Base-by-base conservation (phyloP, 2,113 vertebrate genomes). In the Paradoxurus hermaphroditus region DNA sequence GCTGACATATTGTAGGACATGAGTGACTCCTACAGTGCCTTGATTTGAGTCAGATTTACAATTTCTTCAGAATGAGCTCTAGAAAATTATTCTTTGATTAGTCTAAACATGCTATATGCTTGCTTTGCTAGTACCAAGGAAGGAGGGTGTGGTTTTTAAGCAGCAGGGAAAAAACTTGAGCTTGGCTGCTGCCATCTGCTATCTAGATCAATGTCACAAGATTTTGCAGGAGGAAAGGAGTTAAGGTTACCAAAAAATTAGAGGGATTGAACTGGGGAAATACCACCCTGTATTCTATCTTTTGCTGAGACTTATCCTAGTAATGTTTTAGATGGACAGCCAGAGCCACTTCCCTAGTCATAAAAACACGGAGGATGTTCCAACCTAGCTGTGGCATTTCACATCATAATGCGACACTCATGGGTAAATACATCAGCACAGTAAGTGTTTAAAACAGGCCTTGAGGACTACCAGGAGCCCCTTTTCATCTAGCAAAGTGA, bases 41-140 rank as follows among this genome's bases (percentile, higher is more conserved):
- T 83, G 27, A 53, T 83, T 84, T 70, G 34, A 77, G 34, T 59
- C 56, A 88, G 44, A 78, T 86, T 78, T 88, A 63, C 1, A 44
- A 31, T 87, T 95, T 91, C 62, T 72, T 84, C 13, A 56, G 62
- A 79, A 31, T 2, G 11, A 27, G 31, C 14, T 3, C 21, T 87
- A 31, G 31, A 62, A 88, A 83, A 91, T 94, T 68, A 63, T 39
- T 79, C 34, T 87, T 81, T 85, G 56, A 86, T 39, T 8, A 49
- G 15, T 70, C 16, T 14, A 59, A 82, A 34, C 1, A 19, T 51
- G 12, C 73, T n/a, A 18, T 34, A 18, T 4, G 36, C 23, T 8
- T 25, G 18, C 27, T 84, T 51, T 44, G 92, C 25, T 2, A 36
- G 27, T 7, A 9, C 19, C 34, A 70, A 77, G 7, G 39, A 83